Base-by-base conservation (phyloP, 35 echinoderm and acorn worm species). In the Hemicentrotus pulcherrimus region DNA sequence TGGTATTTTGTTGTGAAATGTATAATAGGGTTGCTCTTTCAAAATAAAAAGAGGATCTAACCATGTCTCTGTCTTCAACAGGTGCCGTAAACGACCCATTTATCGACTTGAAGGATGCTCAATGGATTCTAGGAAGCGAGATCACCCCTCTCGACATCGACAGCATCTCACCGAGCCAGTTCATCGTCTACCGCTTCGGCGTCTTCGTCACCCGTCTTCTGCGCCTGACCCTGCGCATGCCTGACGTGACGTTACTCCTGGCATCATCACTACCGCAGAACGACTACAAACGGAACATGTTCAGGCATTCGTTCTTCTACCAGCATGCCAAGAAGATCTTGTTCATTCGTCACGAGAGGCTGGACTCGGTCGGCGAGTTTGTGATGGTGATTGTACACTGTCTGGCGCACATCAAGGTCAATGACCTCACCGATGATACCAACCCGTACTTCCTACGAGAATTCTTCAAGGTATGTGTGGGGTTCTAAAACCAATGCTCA, bases 81-180 rank as follows among this genome's bases (percentile, higher is more conserved):
- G 98, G 98, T 89, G 95, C 98, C 46, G 88, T 96, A 0, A 95
- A 95, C 14, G 98, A 99, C 45, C 93, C 97, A 22, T 99, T 99
- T 94, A 97, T 99, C 47, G 98, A 99, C 86, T 46, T 99, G 96
- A 99, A 99, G 78, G 98, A 99, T 95, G 98, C 98, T 10, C 98
- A 99, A 88, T 99, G 98, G 98, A 92, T 97, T 30, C 97, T 97
- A 9, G 94, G 95, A 10, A 95, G 96, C 2, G 98, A 97, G 7
- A 94, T 99, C 8, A 48, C 86, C 24, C 98, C 98, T 0, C 93
- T 99, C n/a, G 98, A 99, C 92, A 98, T 99, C 95, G 95, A 97
- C 97, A 95, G 97, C 94, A 97, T 99, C 96, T 96, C 96, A n/a
- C 97, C 98, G 3, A 98, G 97, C 70, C 98, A 99, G 91, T 99